Evolutionary conservation across 2,113 vertebrate species (phyloP).

Genomic region (Peromyscus leucopus): DNA sequence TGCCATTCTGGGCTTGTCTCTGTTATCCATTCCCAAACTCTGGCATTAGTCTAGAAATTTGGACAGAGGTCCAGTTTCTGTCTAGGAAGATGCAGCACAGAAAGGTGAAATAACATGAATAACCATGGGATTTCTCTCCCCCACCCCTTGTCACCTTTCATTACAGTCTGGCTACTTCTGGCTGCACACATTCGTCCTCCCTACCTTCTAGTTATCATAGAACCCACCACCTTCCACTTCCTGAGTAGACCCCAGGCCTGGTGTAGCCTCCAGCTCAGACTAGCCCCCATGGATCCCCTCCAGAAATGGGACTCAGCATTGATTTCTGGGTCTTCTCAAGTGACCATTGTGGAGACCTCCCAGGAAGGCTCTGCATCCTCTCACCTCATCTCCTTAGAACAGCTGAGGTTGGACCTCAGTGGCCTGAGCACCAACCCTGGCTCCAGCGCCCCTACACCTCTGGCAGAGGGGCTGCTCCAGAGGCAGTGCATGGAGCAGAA

Average conservation of each 20-base stretch:
- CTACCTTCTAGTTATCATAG: neutral
- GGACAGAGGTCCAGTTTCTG: neutral
- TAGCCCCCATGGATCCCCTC: slow-evolving; percentile 8
- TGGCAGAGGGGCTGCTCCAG: slow-evolving; percentile 21
- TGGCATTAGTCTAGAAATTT: neutral
- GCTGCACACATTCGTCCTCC: neutral
- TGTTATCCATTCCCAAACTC: neutral
- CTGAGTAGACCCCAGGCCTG: neutral
- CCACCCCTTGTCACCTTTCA: neutral
- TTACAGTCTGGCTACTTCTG: slow-evolving; percentile 17
- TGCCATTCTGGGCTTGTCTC: neutral
- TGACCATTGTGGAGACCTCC: neutral
- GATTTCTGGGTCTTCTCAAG: neutral
- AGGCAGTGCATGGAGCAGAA: slow-evolving; percentile 9
- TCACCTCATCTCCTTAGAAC: neutral
- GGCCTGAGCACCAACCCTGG: neutral
- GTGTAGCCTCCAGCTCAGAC: neutral
- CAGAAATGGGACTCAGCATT: neutral
- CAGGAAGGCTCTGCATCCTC: neutral
- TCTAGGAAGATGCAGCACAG: neutral
- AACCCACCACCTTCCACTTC: neutral
- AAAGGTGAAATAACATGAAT: neutral
- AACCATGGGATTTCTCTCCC: neutral
- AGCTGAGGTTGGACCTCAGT: neutral
- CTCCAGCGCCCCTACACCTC: neutral